Evolutionary conservation across 2,113 vertebrate genomes (phyloP), one percentile per base, ranked within the genome.

Genomic region (Brachyistius frenatus): DNA sequence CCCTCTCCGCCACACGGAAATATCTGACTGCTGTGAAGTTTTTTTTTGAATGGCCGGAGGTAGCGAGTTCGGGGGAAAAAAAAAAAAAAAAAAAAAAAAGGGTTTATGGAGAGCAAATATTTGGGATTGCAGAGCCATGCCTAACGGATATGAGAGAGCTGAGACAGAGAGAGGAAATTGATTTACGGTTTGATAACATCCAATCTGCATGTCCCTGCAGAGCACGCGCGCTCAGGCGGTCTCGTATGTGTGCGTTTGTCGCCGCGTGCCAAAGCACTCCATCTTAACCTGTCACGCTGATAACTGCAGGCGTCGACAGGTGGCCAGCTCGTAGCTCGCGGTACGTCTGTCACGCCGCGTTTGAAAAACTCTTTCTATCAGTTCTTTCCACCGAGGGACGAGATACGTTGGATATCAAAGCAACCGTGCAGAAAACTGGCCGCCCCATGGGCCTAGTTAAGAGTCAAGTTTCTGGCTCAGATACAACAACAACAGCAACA

Each of bases 221-320:
- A 82, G 65, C 60, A 67, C 74, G 62, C 66, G 35, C 58, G 53
- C 69, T 35, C 54, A 69, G n/a, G 9, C 30, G 62, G 54, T 15
- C 0, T 7, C 65, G 23, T 7, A 33, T 71, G 74, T 74, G 73
- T 55, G 63, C 52, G 53, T 61, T 32, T 69, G 64, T 10, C 54
- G 69, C 54, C 1, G 15, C 81, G 63, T 82, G 82, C 74, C 74
- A 84, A 23, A 70, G 64, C 67, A 37, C 33, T 88, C 73, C 69
- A 84, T 84, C 76, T 86, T 73, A 58, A 63, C 67, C 72, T 84
- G 85, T 90, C 91, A 77, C 37, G 32, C 57, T 73, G 67, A 72
- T 58, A 65, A 70, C 67, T 81, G 66, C 86, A 88, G 81, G 77
- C 76, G 91, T 81, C 47, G 50, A 84, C 82, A 85, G 68, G 79